These are phyloP conservation scores for Agriopis leucophaearia DNA, from an alignment of 2,888 invertebrate genomes.

Conservation along the genomic window DNA sequence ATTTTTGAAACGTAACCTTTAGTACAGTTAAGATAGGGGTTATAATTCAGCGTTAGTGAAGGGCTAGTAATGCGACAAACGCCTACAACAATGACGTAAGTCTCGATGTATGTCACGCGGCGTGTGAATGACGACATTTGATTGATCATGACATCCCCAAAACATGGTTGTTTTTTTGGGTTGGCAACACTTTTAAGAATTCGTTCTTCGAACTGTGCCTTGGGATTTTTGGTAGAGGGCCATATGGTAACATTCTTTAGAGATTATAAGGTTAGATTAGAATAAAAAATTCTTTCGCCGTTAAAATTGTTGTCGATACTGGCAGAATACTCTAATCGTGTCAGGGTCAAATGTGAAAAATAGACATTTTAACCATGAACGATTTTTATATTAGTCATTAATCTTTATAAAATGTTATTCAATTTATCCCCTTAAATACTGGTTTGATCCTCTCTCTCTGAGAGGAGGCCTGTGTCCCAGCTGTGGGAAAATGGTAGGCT, in stretches of 20 bases:
- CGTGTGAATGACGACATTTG: constrained; percentile 54
- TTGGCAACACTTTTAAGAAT: constrained; percentile 44
- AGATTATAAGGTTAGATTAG: constrained; percentile 18
- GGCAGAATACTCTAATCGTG: neutral
- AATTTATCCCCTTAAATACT: too few relatives aligned
- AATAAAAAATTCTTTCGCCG: constrained; percentile 11
- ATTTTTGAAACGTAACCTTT: constrained; percentile 48
- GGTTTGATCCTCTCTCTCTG: too few relatives aligned
- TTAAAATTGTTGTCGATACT: neutral
- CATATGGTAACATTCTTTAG: constrained; percentile 15
- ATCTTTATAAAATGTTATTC: neutral
- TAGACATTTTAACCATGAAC: neutral
- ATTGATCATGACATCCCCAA: constrained; percentile 64
- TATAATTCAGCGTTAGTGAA: constrained; percentile 37
- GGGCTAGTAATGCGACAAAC: constrained; percentile 62
- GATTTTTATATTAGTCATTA: neutral
- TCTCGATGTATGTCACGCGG: constrained; percentile 46
- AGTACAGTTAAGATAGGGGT: constrained; percentile 41
- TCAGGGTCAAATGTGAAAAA: neutral
- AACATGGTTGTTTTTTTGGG: constrained; percentile 53
- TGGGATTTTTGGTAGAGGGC: constrained; percentile 11
- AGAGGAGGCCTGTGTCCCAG: too few relatives aligned
- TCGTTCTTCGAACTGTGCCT: constrained; percentile 33
- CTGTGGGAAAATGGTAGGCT: too few relatives aligned
- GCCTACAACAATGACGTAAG: constrained; percentile 73